These are phyloP conservation scores for Pinctada fucata DNA, from an alignment of 2,888 invertebrate species.

Conservation along the genomic window DNA sequence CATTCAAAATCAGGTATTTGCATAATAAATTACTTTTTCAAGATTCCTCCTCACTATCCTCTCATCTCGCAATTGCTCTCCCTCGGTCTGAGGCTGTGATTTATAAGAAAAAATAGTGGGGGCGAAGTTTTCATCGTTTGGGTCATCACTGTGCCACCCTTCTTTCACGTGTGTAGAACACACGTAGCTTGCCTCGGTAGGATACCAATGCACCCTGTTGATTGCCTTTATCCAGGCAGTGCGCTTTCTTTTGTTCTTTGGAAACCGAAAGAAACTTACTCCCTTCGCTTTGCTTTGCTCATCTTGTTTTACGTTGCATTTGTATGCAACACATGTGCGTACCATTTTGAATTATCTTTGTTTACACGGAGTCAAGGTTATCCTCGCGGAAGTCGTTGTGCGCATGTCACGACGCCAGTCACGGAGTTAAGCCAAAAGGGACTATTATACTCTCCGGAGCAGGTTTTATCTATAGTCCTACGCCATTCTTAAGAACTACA, in stretches of 20 bases:
- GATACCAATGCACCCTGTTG: constrained; percentile 32
- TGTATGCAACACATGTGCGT: constrained; percentile 11
- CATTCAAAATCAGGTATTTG: too few species aligned
- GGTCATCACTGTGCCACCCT: constrained; percentile 43
- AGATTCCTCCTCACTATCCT: not conserved
- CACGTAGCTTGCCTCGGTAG: constrained; percentile 23
- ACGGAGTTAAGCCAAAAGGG: too few species aligned
- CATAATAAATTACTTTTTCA: not conserved
- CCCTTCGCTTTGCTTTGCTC: constrained; percentile 8
- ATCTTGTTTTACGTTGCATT: constrained; percentile 12
- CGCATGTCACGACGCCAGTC: constrained; percentile 4
- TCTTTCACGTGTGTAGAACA: constrained; percentile 38
- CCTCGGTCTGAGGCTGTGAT: not conserved
- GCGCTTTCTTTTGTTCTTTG: constrained; percentile 26
- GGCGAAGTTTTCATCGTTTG: constrained; percentile 28
- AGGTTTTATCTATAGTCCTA: too few species aligned
- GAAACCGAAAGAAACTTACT: constrained; percentile 32
- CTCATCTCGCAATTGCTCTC: not conserved
- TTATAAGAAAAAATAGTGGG: constrained; percentile 9
- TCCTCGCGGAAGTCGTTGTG: constrained; percentile 23
- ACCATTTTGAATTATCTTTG: constrained; percentile 2
- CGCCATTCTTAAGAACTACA: too few species aligned
- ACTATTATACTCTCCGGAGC: too few species aligned
- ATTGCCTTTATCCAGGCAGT: constrained; percentile 36
- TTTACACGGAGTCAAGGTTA: constrained; percentile 1